phyloP scores from a whole-genome alignment of 2,113 vertebrate species.

The Rana temporaria region DNA sequence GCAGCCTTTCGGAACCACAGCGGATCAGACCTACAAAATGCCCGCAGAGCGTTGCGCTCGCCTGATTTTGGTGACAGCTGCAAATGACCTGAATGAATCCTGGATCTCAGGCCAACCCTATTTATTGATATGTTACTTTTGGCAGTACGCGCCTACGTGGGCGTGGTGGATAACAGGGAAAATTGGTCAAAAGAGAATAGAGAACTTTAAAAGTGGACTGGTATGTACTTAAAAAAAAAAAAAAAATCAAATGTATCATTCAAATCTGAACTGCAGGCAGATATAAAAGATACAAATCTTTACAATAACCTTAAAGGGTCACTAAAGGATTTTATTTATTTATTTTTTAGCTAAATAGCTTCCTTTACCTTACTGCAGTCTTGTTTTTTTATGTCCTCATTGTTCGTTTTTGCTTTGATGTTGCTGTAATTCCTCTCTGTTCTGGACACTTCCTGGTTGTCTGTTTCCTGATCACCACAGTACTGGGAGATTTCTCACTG shows the following conservation, averaged over 20 bases:
- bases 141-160: constrained; percentile 89
- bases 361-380: too few relatives aligned
- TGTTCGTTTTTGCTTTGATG: too few relatives aligned
- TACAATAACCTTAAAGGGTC: too few relatives aligned
- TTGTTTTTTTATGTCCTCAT: too few relatives aligned
- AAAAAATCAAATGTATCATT: not conserved
- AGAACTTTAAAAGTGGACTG: constrained; percentile 88
- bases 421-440: too few relatives aligned
- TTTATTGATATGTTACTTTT: constrained; percentile 79
- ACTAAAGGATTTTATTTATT: too few relatives aligned
- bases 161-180: constrained; percentile 78
- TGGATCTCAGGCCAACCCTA: constrained; percentile 90
- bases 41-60: constrained; percentile 80
- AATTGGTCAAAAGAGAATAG: constrained; percentile 81
- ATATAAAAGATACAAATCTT: too few relatives aligned
- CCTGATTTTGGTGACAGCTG: constrained; percentile 84
- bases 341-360: too few relatives aligned
- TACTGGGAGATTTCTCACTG: too few relatives aligned
- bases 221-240: constrained; percentile 69
- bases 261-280: too few relatives aligned
- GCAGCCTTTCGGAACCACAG: constrained; percentile 57
- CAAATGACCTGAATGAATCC: constrained; percentile 87
- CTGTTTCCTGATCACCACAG: too few relatives aligned
- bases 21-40: constrained; percentile 88
- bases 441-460: too few relatives aligned